Base-by-base conservation (phyloP, 2,888 invertebrate genomes). In the Rapana venosa region DNA sequence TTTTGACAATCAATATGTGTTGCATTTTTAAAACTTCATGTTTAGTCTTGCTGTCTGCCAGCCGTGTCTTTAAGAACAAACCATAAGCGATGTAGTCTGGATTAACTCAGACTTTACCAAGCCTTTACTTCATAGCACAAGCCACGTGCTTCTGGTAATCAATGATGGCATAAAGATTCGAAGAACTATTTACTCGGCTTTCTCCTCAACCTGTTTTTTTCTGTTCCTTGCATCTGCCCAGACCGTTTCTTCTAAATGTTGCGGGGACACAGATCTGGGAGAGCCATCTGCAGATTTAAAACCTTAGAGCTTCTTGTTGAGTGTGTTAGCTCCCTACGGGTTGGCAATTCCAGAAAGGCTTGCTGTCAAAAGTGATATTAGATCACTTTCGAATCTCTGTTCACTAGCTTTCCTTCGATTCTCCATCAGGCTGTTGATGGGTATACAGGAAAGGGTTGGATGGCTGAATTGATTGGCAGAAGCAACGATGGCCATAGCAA, bases 381-480 rank as follows among this genome's bases (percentile, higher is more conserved):
- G n/a, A 88, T 22, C 79, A 74, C 56, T 32, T 61, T n/a, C 35
- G 35, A 20, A 88, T n/a, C 20, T n/a, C 61, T 56, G 13, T n/a
- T 32, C 88, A 0, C 81, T 56, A n/a, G 32, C 88, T 32, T 61
- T 36, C 26, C 81, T 36, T 26, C 88, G 35, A n/a, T n/a, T 77
- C 88, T 88, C 89, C 11, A 87, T n/a, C n/a, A n/a, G n/a, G 0
- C 87, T 47, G 26, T 79, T 88, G 26, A 91, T 13, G n/a, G 1
- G 87, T 88, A 87, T 90, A 90, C n/a, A 90, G 58, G 6, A 91
- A 22, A 30, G 90, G 90, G 66, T 90, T 91, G n/a, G 66, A 87
- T 26, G 30, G 83, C 88, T 22, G 81, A 74, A 86, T 91, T n/a
- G 88, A n/a, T 30, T 11, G 90, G 90, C 13, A 91, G 86, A n/a